Base-by-base conservation (phyloP, 2,888 invertebrate species). In the Stenurella melanura region DNA sequence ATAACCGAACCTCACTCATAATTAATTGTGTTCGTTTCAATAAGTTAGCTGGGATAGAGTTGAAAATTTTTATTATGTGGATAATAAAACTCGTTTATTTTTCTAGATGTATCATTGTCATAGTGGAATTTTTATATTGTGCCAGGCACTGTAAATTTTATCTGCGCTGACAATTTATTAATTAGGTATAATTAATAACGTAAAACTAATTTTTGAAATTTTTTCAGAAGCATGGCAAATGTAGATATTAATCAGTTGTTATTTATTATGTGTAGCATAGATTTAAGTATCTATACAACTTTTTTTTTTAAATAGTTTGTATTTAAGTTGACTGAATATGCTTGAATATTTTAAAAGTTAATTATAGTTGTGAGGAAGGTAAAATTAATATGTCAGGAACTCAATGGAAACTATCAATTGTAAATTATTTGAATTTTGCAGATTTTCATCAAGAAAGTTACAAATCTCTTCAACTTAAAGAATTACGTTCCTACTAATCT, bases 1-100 rank as follows among this genome's bases (percentile, higher is more conserved):
- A 34, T 63, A 63, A 63, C 63, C 63, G 4, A 34, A 63, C 38
- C 63, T 34, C 38, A 34, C 38, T 38, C 38, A 63, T 38, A 63
- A 63, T 63, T 63, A 63, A 63, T 63, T 34, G 17, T 38, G 18
- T 18, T n/a, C 34, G 17, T 63, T 38, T 60, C 57, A 19, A 19
- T 57, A n/a, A 57, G n/a, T 19, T 57, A 17, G 57, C 18, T 18
- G 57, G 19, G 5, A 9, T 19, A 17, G 15, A 57, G 57, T 4
- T 57, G 57, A 57, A 57, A 57, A 17, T 57, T 57, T 57, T 19
- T 57, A 17, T 42, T 42, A 42, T 12, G 1, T 18, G 57, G 18
- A 57, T 19, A 57, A 57, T 57, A 57, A 57, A n/a, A 17, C 57
- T 57, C 19, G 17, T 57, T 57, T 57, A 57, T 57, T 42, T 42